A percentile compares a stretch with the other conserved stretches of the same genome.
These are phyloP conservation scores for Artibeus jamaicensis DNA, from an alignment of 2,797 vertebrate species.

Conservation along the genomic window DNA sequence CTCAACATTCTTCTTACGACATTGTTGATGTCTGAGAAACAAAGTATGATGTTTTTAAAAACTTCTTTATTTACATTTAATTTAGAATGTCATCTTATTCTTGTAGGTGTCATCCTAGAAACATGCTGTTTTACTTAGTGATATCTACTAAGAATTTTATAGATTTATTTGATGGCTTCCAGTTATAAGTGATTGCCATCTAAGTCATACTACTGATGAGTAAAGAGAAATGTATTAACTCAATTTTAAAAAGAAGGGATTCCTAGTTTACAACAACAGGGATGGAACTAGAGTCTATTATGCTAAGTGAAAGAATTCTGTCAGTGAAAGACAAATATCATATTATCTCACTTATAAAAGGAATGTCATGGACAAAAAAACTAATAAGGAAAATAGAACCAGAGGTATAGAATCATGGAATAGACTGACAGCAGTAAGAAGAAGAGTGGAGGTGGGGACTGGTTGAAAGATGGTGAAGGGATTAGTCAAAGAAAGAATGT, in stretches of 20 bases:
- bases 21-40: neutral
- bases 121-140: neutral
- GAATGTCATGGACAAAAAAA: too few species aligned
- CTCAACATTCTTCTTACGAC: neutral
- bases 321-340: too few species aligned
- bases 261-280: too few species aligned
- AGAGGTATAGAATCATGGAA: too few species aligned
- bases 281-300: too few species aligned
- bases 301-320: too few species aligned
- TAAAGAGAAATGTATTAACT: neutral
- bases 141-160: neutral
- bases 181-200: neutral
- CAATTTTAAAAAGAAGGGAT: neutral
- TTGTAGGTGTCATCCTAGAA: neutral
- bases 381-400: too few species aligned
- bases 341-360: too few species aligned
- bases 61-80: neutral
- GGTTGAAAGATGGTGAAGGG: too few species aligned
- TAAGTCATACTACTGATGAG: neutral
- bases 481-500: too few species aligned
- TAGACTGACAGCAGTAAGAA: too few species aligned
- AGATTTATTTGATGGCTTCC: neutral
- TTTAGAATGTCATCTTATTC: neutral
- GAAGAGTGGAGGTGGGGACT: too few species aligned
- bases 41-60: neutral